These are phyloP conservation scores for Motacilla alba DNA, from an alignment of 2,113 vertebrate species.

Conservation along the genomic window DNA sequence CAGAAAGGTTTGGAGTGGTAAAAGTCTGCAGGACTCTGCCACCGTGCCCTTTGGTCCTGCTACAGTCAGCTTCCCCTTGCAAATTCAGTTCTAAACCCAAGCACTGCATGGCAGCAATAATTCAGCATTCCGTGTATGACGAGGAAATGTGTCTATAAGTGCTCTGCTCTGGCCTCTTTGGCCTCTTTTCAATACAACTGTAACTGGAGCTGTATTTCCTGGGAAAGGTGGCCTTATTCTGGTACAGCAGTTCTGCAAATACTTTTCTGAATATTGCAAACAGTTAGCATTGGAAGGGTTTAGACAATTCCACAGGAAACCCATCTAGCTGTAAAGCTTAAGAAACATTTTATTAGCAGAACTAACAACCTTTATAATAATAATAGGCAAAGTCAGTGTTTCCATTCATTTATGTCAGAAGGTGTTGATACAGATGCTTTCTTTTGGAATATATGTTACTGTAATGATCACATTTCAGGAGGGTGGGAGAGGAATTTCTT, in stretches of 20 bases:
- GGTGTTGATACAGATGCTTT: conserved; percentile 50
- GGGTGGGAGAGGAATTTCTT: conserved; percentile 38
- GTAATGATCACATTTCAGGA: conserved; percentile 26
- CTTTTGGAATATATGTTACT: conserved; percentile 36
- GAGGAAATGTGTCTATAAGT: conserved; percentile 39
- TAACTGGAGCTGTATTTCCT: conserved; percentile 59
- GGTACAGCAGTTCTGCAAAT: conserved; percentile 45
- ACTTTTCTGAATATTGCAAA: conserved; percentile 58
- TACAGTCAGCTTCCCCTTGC: neutral
- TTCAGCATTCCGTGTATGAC: conserved; percentile 7
- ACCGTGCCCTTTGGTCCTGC: neutral
- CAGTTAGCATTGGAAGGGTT: conserved; percentile 52
- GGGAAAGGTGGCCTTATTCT: conserved; percentile 52
- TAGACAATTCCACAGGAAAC: conserved; percentile 67
- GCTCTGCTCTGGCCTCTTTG: conserved; percentile 22
- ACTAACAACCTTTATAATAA: conserved; percentile 55
- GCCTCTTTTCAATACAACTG: conserved; percentile 44
- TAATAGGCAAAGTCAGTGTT: conserved; percentile 40
- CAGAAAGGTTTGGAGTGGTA: neutral
- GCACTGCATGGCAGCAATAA: neutral
- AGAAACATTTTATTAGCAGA: conserved; percentile 60
- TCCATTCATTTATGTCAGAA: conserved; percentile 11
- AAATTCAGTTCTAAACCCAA: neutral
- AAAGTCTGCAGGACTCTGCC: neutral
- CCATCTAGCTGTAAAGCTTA: conserved; percentile 49